phyloP scores from a whole-genome alignment of 2,888 invertebrate species.

The Colletes collaris region DNA sequence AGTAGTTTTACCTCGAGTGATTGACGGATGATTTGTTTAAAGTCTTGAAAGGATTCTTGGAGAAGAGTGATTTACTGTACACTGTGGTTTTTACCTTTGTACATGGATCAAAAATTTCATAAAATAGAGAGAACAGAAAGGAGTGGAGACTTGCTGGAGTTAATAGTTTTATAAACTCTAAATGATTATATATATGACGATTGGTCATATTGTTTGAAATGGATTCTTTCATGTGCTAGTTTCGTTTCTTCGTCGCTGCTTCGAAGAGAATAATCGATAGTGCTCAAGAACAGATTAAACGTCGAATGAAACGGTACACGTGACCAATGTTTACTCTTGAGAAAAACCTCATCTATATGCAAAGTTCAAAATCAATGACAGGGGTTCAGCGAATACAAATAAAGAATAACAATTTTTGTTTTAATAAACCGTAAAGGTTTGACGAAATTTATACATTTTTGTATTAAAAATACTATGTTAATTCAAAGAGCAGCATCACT shows the following conservation, averaged over 20 bases:
- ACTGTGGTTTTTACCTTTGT: too few species aligned
- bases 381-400: conserved; percentile 27
- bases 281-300: conserved; percentile 11
- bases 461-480: not conserved
- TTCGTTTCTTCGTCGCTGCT: not conserved
- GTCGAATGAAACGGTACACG: conserved; percentile 19
- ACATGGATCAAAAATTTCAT: too few species aligned
- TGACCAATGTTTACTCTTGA: conserved; percentile 61
- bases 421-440: not conserved
- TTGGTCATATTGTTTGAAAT: not conserved
- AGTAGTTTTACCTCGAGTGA: too few species aligned
- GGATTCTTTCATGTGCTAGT: too few species aligned
- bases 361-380: conserved; percentile 44
- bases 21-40: too few species aligned
- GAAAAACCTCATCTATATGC: conserved; percentile 70
- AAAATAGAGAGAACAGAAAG: too few species aligned
- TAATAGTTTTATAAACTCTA: too few species aligned
- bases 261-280: conserved; percentile 2
- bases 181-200: too few species aligned
- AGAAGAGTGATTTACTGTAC: too few species aligned
- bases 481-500: too few species aligned
- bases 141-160: too few species aligned
- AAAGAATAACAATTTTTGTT: conserved; percentile 38
- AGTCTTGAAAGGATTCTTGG: too few species aligned
- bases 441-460: not conserved